Conservation (phyloP, 2,888 invertebrate species). For the Caenorhabditis sinica region DNA sequence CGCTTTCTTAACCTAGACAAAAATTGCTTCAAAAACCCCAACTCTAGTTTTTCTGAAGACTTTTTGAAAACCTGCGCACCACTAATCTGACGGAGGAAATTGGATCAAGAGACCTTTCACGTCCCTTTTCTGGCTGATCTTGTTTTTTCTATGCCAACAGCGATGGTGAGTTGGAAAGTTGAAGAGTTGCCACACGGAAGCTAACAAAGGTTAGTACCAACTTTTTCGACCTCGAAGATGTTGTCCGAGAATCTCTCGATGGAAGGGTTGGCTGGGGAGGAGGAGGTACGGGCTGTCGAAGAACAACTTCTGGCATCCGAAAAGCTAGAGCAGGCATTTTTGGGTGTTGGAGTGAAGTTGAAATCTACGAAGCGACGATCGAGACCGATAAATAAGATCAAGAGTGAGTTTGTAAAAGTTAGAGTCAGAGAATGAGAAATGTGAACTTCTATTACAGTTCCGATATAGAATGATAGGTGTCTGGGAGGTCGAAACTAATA, state of each 20-base stretch:
- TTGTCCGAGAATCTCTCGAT: neutral
- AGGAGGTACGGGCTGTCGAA: neutral
- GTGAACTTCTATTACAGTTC: too few species aligned
- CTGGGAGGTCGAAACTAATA: too few species aligned
- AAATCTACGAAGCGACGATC: neutral
- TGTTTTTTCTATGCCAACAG: neutral
- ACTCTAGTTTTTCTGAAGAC: too few species aligned
- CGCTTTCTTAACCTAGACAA: too few species aligned
- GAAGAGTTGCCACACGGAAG: neutral
- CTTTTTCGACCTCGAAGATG: neutral
- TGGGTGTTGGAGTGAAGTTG: neutral
- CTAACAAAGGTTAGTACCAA: neutral
- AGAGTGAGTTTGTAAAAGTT: neutral
- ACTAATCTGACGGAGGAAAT: conserved; percentile 16
- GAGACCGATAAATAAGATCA: neutral
- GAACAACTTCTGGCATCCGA: neutral
- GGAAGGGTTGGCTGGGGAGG: neutral
- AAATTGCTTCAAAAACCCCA: too few species aligned
- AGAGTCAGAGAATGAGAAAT: neutral
- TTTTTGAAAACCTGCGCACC: too few species aligned
- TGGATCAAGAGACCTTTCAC: neutral
- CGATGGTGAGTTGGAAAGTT: neutral
- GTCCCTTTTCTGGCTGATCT: neutral
- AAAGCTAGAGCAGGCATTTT: neutral
- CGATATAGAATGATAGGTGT: too few species aligned